A percentile compares a stretch with the other conserved stretches of the same genome.
phyloP scores from a whole-genome alignment of 2,888 invertebrate genomes.

The Acanthosepion pharaonis region DNA sequence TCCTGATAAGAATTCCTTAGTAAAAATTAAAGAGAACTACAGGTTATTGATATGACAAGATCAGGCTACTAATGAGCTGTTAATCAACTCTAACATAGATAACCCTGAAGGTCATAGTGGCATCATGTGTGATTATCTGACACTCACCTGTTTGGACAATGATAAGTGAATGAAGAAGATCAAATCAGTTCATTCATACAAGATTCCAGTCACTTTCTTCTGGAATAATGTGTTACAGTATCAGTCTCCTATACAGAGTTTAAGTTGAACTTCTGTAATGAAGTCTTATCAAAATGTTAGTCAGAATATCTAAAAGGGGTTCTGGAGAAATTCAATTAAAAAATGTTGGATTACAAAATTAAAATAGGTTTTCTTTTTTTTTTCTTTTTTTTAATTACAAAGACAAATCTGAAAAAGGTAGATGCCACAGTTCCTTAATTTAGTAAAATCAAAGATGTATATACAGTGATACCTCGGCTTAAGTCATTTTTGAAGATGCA shows the following conservation, averaged over 20 bases:
- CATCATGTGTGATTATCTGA: not conserved
- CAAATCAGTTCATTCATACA: not conserved
- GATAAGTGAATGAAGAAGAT: not conserved
- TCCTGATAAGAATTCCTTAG: not conserved
- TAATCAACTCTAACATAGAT: not conserved
- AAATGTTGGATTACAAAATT: not conserved
- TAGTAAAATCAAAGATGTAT: too few species aligned
- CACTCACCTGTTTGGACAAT: too few species aligned
- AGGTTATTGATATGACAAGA: not conserved
- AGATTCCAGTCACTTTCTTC: not conserved
- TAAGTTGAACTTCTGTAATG: not conserved
- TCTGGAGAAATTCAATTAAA: not conserved
- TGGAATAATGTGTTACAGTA: not conserved
- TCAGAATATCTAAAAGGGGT: not conserved
- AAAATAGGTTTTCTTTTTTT: too few species aligned
- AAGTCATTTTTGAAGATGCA: too few species aligned
- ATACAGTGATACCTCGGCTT: too few species aligned
- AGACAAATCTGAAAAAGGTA: too few species aligned
- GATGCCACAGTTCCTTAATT: too few species aligned
- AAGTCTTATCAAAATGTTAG: not conserved
- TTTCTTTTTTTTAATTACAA: too few species aligned
- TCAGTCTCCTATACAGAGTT: not conserved
- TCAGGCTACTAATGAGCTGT: not conserved
- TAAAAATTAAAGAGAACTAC: not conserved
- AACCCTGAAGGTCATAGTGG: not conserved